Evolutionary conservation across 2,797 vertebrate species (phyloP).

Genomic region (Menidia menidia): DNA sequence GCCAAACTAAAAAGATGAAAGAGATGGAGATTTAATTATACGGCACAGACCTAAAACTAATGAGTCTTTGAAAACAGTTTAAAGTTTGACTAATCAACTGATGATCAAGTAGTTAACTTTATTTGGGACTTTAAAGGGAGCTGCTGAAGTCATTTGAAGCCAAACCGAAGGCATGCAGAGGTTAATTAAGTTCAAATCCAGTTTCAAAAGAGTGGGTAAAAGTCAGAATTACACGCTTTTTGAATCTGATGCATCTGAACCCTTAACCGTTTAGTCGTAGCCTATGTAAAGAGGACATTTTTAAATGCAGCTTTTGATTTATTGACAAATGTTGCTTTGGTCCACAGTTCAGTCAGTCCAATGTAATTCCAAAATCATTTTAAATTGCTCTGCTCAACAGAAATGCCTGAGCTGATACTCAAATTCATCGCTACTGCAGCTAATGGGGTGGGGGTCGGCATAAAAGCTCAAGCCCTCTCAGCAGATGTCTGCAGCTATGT

Average conservation of each 20-base stretch:
- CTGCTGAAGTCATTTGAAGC: constrained; percentile 60
- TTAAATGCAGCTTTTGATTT: background rate
- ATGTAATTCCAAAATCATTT: background rate
- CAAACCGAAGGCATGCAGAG: constrained; percentile 55
- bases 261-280: background rate
- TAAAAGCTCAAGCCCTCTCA: constrained; percentile 1
- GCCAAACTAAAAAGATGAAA: constrained; percentile 68
- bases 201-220: constrained; percentile 42
- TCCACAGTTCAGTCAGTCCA: background rate
- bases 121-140: constrained; percentile 65
- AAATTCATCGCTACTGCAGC: background rate
- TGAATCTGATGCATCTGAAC: background rate
- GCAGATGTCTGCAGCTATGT: background rate
- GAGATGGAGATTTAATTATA: constrained; percentile 74
- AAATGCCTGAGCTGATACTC: background rate
- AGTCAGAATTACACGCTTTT: constrained; percentile 16
- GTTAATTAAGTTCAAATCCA: constrained; percentile 62
- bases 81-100: constrained; percentile 80
- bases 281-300: background rate
- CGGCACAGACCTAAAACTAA: constrained; percentile 66
- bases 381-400: background rate
- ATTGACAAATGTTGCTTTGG: background rate
- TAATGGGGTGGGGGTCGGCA: background rate
- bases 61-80: constrained; percentile 72
- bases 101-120: constrained; percentile 76